These are phyloP conservation scores for Tyria jacobaeae DNA, from an alignment of 2,888 invertebrate species.

Conservation along the genomic window DNA sequence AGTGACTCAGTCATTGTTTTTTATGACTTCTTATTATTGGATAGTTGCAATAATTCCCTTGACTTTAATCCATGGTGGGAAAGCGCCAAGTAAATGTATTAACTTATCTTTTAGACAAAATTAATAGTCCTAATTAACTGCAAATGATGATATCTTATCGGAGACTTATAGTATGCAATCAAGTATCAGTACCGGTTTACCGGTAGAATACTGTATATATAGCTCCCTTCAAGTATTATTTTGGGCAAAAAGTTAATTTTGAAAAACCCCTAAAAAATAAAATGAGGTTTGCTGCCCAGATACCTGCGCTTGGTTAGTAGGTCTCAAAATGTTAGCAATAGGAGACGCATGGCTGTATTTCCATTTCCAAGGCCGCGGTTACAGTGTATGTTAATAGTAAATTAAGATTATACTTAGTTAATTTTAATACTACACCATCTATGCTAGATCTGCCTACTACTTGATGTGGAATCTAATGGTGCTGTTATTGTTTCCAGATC, in stretches of 20 bases:
- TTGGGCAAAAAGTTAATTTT: no score
- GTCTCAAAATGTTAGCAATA: not conserved
- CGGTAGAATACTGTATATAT: not conserved
- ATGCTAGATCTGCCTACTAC: no score
- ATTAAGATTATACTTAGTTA: no score
- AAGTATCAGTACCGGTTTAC: no score
- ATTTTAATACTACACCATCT: not conserved
- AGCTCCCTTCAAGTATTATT: not conserved
- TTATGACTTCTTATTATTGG: not conserved
- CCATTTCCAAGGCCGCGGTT: not conserved
- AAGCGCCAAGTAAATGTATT: not conserved
- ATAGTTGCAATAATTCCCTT: not conserved
- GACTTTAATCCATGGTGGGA: not conserved
- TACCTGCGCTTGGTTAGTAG: not conserved
- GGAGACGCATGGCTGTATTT: not conserved
- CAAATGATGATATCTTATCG: not conserved
- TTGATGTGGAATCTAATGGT: no score
- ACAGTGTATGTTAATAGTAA: not conserved
- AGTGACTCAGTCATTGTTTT: not conserved
- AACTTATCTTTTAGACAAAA: no score
- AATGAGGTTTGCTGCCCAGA: no score
- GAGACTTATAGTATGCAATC: not conserved
- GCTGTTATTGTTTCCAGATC: constrained; percentile 44
- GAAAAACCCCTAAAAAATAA: no score
- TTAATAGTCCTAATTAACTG: not conserved